Evolutionary conservation across 2,888 invertebrate species (phyloP), one percentile per base, ranked within the genome.

Genomic region (Romanomermis culicivorax): DNA sequence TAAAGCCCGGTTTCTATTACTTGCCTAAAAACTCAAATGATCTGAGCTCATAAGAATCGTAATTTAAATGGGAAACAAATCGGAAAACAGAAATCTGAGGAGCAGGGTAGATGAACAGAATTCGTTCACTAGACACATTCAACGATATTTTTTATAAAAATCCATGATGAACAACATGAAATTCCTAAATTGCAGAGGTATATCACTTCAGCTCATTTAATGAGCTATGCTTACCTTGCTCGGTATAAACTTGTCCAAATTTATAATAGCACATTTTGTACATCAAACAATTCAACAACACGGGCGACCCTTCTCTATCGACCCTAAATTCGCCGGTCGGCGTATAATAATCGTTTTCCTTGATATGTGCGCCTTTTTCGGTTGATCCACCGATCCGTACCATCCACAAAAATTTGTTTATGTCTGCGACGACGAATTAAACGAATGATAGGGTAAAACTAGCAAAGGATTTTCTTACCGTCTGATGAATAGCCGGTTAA

Each of bases 331-430:
- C 95, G 1, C 95, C 95, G 60, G 80, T 79, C 0, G 86, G 79
- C 52, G 91, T 89, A 58, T 61, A 64, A 72, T 93, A 95, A 74
- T 95, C 89, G 66, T 81, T 80, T 74, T 97, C 95, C 66, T 86
- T 85, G 65, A 95, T 95, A 71, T 93, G 88, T 42, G 81, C 81
- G 52, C 93, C 93, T 64, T 83, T 79, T 59, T 88, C 86, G 2
- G 93, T 93, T 68, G 88, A 87, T 61, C 93, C 91, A 62, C 93
- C 91, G 70, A 89, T 87, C 57, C 82, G 76, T 48, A 97, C 95
- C 95, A 95, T 97, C 95, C 95, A 95, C 60, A 97, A 77, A 75
- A 95, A 95, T 76, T 95, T 97, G 75, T 97, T 97, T 59, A 95
- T 93, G 71, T 95, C 85, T 84, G 71, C n/a, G 29, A 36, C 30